These are phyloP conservation scores for Netelia virgata DNA, from an alignment of 2,888 invertebrate genomes.

Conservation along the genomic window DNA sequence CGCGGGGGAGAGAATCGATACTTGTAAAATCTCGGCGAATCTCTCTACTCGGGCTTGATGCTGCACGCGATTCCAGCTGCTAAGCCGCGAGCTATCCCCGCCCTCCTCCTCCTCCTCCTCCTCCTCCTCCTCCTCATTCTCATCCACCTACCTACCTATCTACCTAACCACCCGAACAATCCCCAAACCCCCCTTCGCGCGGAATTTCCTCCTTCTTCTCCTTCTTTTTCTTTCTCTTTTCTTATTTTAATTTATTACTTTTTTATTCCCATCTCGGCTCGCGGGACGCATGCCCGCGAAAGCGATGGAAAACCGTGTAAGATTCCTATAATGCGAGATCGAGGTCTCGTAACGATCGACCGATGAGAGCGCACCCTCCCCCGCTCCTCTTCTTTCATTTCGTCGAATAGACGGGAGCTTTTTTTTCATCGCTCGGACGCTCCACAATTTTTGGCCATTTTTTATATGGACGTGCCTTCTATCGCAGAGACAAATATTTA, in stretches of 20 bases:
- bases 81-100: slow-evolving; percentile 8
- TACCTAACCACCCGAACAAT: too few relatives aligned
- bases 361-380: too few relatives aligned
- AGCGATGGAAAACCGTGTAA: too few relatives aligned
- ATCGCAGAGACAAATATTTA: not conserved
- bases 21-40: slow-evolving; percentile 82
- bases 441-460: not conserved
- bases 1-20: slow-evolving; percentile 80
- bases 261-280: not conserved
- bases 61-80: slow-evolving; percentile 57
- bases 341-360: too few relatives aligned
- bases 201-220: not conserved
- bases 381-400: not conserved
- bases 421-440: not conserved
- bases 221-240: not conserved
- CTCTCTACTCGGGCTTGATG: slow-evolving; percentile 70
- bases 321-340: too few relatives aligned
- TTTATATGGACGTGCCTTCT: not conserved
- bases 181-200: not conserved
- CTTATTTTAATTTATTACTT: slow-evolving; percentile 7
- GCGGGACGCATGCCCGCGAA: too few relatives aligned
- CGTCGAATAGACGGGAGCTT: not conserved
- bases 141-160: not conserved
- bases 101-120: not conserved
- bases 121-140: not conserved